Conservation (phyloP, 2,113 vertebrate genomes). For the Pseudorhombus dupliciocellatus region DNA sequence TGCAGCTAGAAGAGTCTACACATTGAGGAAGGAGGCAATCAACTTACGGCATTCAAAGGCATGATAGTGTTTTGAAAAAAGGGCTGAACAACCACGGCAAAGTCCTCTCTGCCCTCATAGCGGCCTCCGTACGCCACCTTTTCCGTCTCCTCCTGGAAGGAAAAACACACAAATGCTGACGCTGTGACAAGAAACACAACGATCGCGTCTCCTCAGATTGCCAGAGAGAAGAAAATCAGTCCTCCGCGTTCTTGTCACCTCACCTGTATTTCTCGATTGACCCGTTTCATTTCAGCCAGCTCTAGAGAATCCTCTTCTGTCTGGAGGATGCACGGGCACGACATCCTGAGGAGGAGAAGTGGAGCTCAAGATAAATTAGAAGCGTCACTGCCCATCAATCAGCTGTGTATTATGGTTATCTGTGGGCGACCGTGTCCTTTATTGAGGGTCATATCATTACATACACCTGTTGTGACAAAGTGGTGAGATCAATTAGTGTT, state of each 20-base stretch:
- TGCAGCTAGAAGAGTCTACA: not conserved
- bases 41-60: conserved; percentile 83
- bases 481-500: conserved; percentile 13
- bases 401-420: not conserved
- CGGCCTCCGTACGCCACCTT: conserved; percentile 70
- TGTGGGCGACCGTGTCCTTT: not conserved
- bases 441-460: not conserved
- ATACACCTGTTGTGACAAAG: not conserved
- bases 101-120: conserved; percentile 85
- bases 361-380: not conserved
- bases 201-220: not conserved
- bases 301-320: conserved; percentile 80
- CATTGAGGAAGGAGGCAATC: not conserved
- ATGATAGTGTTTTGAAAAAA: conserved; percentile 86
- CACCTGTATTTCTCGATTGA: conserved; percentile 91
- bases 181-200: not conserved
- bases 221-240: not conserved
- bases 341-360: conserved; percentile 70
- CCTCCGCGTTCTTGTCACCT: conserved; percentile 18
- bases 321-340: conserved; percentile 85
- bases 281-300: conserved; percentile 82
- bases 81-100: conserved; percentile 86
- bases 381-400: not conserved
- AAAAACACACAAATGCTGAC: conserved; percentile 6
- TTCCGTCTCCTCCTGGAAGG: conserved; percentile 68